Percentiles rank a stretch among this genome's conserved stretches.
Conservation (phyloP, 2,888 invertebrate species). For the Drosophila ustulata region DNA sequence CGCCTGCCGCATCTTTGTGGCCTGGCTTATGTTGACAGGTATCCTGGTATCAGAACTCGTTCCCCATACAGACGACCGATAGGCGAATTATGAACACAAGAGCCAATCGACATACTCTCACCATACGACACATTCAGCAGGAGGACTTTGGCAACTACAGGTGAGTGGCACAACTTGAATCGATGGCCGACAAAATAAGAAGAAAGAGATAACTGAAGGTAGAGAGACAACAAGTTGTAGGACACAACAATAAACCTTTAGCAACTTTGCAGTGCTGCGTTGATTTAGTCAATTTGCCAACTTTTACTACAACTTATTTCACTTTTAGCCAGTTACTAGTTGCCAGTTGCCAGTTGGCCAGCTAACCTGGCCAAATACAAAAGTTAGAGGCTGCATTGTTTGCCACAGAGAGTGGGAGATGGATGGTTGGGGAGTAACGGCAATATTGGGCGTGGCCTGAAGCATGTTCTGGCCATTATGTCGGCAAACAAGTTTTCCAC, state of each 20-base stretch:
- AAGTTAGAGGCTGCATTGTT: slow-evolving; percentile 47
- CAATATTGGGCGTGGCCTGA: slow-evolving; percentile 24
- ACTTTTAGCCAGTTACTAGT: slow-evolving; percentile 43
- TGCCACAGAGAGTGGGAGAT: slow-evolving; percentile 16
- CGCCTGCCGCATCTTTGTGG: neutral
- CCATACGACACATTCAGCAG: slow-evolving; percentile 88
- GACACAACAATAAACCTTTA: slow-evolving; percentile 41
- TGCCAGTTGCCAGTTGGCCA: slow-evolving; percentile 31
- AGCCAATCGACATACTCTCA: slow-evolving; percentile 89
- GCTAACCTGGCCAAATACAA: slow-evolving; percentile 30
- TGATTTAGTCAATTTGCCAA: slow-evolving; percentile 73
- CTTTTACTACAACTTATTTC: slow-evolving; percentile 63
- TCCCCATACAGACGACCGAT: slow-evolving; percentile 89
- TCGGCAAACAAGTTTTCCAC: slow-evolving; percentile 77
- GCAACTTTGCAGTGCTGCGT: slow-evolving; percentile 54
- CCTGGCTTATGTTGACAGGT: slow-evolving; percentile 85
- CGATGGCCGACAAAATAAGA: slow-evolving; percentile 4
- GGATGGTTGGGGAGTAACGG: neutral
- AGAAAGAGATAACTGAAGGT: neutral
- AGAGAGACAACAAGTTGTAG: slow-evolving; percentile 39
- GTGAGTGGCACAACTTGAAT: slow-evolving; percentile 80
- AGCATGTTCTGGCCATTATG: slow-evolving; percentile 62
- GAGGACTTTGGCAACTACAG: slow-evolving; percentile 91
- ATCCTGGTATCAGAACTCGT: slow-evolving; percentile 90
- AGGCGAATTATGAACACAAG: slow-evolving; percentile 89